Base-by-base conservation (phyloP, 1,140 invertebrate species). In the Chymomyza costata region DNA sequence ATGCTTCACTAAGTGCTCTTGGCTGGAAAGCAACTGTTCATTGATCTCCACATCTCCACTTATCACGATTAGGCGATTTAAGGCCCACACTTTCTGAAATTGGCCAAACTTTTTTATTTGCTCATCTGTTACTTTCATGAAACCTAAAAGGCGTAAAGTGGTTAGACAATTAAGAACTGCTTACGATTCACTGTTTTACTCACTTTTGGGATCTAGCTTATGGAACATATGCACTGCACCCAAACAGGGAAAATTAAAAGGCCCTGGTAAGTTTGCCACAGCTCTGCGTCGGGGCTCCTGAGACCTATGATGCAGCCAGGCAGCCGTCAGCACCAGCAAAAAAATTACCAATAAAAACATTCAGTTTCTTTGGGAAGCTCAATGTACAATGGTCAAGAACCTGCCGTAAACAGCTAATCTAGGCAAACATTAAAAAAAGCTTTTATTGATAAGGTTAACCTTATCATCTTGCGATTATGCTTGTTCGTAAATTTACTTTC, bases 61-160 rank as follows among this genome's bases (percentile, higher is more conserved):
- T 10, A 61, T 6, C 6, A 82, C 37, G 6, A 76, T n/a, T 25
- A 84, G 46, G 1, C 66, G 65, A 49, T 90, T 11, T 89, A 82
- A 28, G 90, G 85, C 19, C 92, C 92, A 43, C 81, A 87, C 15
- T 85, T 87, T 15, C 91, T 86, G 91, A 90, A 91, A n/a, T 6
- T 86, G 25, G 87, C 84, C 7, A 5, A 34, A 39, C 31, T 58
- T 6, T 0, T 0, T 1, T 0, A 48, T 5, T 14, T 58, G 25
- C 6, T 54, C 8, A 0, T 17, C n/a, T 0, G 25, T 18, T n/a
- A 32, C 3, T 5, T 46, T 21, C 1, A 78, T 2, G 5, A 80
- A 80, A n/a, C 11, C 71, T 78, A n/a, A n/a, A n/a, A n/a, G n/a
- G n/a, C 13, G n/a, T 11, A 2, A n/a, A n/a, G n/a, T n/a, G 8